Evolutionary conservation across 2,113 vertebrate species (phyloP).

Genomic region (Zosterops pallidus): DNA sequence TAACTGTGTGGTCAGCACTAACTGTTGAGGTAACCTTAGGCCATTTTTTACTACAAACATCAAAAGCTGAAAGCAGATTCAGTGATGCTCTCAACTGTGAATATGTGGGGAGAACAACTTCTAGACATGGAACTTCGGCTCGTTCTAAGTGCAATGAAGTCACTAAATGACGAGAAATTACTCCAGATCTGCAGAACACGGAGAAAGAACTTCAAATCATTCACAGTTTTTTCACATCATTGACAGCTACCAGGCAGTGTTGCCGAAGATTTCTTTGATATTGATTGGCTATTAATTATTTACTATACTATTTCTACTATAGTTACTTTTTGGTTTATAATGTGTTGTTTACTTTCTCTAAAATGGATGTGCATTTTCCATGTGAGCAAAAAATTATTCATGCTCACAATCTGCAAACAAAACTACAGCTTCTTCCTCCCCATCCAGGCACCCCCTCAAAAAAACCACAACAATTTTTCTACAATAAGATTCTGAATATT

Average conservation of each 20-base stretch:
- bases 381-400: background rate
- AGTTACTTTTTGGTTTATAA: background rate
- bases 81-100: background rate
- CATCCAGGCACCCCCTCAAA: accelerated
- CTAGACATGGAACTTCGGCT: background rate
- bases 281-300: background rate
- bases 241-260: background rate
- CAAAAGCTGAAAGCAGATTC: background rate
- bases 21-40: background rate
- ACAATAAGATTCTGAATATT: background rate
- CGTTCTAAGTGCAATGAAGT: background rate
- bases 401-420: background rate
- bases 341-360: background rate
- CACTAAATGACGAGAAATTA: background rate
- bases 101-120: background rate
- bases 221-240: background rate
- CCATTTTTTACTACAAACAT: background rate
- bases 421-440: background rate
- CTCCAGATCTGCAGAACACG: background rate
- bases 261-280: background rate
- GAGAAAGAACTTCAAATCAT: background rate
- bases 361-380: background rate
- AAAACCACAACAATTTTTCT: background rate
- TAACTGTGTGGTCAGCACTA: background rate
- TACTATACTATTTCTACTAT: background rate